phyloP scores from a whole-genome alignment of 2,888 invertebrate genomes.

The Gisinianus flammeolus region DNA sequence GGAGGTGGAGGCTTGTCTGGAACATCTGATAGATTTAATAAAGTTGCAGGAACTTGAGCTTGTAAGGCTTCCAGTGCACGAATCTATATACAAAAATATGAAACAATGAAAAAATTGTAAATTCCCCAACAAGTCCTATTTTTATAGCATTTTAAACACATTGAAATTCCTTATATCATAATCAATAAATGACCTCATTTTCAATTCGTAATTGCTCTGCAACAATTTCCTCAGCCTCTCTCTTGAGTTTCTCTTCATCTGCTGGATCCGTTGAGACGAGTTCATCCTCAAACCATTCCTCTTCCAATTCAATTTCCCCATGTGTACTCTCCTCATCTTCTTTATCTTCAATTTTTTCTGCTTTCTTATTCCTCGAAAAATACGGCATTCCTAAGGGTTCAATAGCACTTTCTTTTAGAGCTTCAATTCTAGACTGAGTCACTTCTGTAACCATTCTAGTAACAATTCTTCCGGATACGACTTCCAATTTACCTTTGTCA shows the following conservation, averaged over 20 bases:
- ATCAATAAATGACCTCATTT: conserved; percentile 49
- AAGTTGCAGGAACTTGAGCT: conserved; percentile 36
- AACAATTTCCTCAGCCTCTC: conserved; percentile 39
- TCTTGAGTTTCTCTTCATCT: conserved; percentile 40
- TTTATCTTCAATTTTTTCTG: neutral
- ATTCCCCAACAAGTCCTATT: too few species aligned
- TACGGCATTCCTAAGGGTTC: neutral
- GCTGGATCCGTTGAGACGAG: conserved; percentile 21
- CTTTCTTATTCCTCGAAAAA: neutral
- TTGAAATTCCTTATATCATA: too few species aligned
- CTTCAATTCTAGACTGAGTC: conserved; percentile 1
- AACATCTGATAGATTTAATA: conserved; percentile 24
- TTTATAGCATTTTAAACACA: too few species aligned
- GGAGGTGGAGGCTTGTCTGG: conserved; percentile 53
- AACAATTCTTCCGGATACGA: conserved; percentile 18
- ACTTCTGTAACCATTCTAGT: conserved; percentile 32
- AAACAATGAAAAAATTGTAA: too few species aligned
- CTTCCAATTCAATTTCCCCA: conserved; percentile 35
- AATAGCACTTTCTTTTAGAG: conserved; percentile 15
- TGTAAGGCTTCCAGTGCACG: conserved; percentile 47
- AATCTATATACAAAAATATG: conserved; percentile 38
- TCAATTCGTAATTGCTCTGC: conserved; percentile 45
- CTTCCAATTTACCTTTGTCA: conserved; percentile 20
- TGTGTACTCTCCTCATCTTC: conserved; percentile 21
- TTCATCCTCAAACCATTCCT: conserved; percentile 47